Evolutionary conservation across 2,888 invertebrate species (phyloP).

Genomic region (Epistrophe grossulariae): DNA sequence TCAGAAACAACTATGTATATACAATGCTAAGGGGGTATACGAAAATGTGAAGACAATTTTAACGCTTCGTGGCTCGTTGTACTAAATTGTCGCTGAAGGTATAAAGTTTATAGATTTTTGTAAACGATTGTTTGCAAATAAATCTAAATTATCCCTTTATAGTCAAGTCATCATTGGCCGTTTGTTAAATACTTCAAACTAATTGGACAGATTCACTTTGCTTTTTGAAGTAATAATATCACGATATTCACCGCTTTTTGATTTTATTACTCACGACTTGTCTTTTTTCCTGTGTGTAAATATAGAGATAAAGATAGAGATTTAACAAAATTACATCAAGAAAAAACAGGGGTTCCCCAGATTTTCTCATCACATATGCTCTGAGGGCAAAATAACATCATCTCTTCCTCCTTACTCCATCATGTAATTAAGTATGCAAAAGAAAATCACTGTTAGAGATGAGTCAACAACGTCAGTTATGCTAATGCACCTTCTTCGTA

Average conservation of each 20-base stretch:
- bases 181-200: slow-evolving; percentile 55
- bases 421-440: slow-evolving; percentile 61
- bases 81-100: not conserved
- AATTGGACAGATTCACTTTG: slow-evolving; percentile 70
- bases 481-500: slow-evolving; percentile 46
- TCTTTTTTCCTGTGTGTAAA: slow-evolving; percentile 45
- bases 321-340: slow-evolving; percentile 25
- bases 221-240: slow-evolving; percentile 60
- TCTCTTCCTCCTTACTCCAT: slow-evolving; percentile 12
- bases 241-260: slow-evolving; percentile 55
- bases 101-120: not conserved
- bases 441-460: slow-evolving; percentile 62
- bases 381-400: slow-evolving; percentile 29
- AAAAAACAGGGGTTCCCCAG: slow-evolving; percentile 29
- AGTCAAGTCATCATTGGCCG: slow-evolving; percentile 38
- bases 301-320: not conserved
- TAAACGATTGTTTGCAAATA: slow-evolving; percentile 24
- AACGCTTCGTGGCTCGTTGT: not conserved
- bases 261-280: slow-evolving; percentile 72
- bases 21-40: no score
- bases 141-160: slow-evolving; percentile 22
- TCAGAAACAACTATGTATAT: no score
- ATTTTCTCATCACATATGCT: slow-evolving; percentile 39
- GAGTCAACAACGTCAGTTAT: slow-evolving; percentile 65
- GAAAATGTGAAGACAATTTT: not conserved